These are phyloP conservation scores for Ascidia mentula DNA, from an alignment of 23 tunicate genomes.

Conservation along the genomic window DNA sequence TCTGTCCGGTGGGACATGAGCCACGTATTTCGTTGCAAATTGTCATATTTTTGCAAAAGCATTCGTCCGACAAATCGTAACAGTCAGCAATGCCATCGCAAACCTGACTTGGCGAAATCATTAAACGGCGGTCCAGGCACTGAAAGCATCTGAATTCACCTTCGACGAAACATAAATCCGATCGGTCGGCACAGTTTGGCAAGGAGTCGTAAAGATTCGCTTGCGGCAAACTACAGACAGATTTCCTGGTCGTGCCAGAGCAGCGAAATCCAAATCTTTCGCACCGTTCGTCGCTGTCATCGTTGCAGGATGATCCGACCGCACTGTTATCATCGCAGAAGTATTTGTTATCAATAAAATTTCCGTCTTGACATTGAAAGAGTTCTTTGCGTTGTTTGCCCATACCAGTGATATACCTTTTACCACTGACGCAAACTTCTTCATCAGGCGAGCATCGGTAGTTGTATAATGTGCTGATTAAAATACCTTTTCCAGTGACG, in stretches of 20 bases:
- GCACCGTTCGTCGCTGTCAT: conserved; percentile 1
- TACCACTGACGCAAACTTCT: not conserved
- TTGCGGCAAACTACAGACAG: not conserved
- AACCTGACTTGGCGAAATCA: not conserved
- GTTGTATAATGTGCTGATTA: no score
- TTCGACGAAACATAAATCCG: conserved; percentile 1
- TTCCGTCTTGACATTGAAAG: not conserved
- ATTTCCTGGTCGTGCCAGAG: not conserved
- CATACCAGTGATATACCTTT: not conserved
- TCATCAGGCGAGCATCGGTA: not conserved
- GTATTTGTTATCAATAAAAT: not conserved
- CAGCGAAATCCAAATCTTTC: not conserved
- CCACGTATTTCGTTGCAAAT: not conserved
- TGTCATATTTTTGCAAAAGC: not conserved
- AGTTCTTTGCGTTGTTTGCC: not conserved
- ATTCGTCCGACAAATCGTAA: conserved; percentile 20
- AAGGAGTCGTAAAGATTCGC: conserved; percentile 8
- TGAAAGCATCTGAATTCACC: conserved; percentile 1
- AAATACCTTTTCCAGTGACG: not conserved
- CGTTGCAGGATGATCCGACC: not conserved
- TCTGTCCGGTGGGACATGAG: not conserved
- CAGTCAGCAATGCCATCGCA: conserved; percentile 1
- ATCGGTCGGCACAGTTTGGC: not conserved
- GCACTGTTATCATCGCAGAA: not conserved
- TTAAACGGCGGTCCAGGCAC: not conserved